Percentiles rank a stretch among this genome's conserved stretches.
Conservation (phyloP, 2,888 invertebrate genomes). For the Amphiduros pacificus region DNA sequence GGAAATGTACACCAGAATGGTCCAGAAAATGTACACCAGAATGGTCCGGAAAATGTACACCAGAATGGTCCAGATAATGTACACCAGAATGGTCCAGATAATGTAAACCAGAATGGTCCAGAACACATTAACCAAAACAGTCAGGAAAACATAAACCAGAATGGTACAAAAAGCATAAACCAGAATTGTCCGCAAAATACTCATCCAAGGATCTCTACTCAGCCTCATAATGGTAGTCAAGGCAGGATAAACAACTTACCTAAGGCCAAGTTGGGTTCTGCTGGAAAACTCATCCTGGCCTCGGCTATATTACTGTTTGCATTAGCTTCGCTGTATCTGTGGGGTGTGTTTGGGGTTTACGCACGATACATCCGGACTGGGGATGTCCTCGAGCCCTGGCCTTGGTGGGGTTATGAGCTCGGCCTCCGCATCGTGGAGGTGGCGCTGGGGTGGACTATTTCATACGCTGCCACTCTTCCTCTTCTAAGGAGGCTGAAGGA, state of each 20-base stretch:
- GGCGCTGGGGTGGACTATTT: background rate
- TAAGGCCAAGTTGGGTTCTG: background rate
- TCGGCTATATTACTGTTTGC: background rate
- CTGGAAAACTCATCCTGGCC: background rate
- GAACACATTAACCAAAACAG: too few species aligned
- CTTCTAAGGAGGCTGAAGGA: background rate
- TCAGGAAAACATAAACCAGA: too few species aligned
- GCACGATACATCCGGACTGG: background rate
- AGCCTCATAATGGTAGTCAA: too few species aligned
- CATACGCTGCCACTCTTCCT: background rate
- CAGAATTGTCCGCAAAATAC: too few species aligned
- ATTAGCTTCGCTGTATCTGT: background rate
- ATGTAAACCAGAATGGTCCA: too few species aligned
- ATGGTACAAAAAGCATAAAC: too few species aligned
- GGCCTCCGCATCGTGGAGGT: background rate
- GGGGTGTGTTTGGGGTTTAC: background rate
- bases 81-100: too few species aligned
- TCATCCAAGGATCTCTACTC: too few species aligned
- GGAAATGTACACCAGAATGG: too few species aligned
- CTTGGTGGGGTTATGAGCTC: background rate
- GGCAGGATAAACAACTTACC: background rate
- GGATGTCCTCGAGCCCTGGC: background rate
- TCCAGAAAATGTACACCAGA: too few species aligned
- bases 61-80: too few species aligned
- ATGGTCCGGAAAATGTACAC: too few species aligned